Evolutionary conservation across 2,797 vertebrate species (phyloP).

Genomic region (Chaetodon trifasciatus): DNA sequence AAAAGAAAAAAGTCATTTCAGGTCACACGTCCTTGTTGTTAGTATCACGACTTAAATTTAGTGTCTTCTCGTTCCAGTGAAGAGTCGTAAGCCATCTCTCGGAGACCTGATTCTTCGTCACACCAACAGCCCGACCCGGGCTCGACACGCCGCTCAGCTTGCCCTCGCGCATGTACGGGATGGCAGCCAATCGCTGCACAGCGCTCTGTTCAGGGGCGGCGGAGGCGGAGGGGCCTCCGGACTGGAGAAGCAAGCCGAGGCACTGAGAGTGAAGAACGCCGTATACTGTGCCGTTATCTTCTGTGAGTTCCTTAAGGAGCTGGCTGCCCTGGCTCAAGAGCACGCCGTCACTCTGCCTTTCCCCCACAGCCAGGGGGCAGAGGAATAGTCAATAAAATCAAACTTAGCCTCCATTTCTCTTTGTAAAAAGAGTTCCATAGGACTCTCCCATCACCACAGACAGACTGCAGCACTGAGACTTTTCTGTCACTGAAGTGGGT

Average conservation of each 20-base stretch:
- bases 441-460: conserved; percentile 36
- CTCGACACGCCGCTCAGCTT: conserved; percentile 90
- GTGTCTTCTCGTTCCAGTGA: conserved; percentile 81
- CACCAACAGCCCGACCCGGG: conserved; percentile 94
- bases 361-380: conserved; percentile 84
- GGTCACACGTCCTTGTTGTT: no score
- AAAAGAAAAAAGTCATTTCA: no score
- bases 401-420: conserved; percentile 16
- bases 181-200: conserved; percentile 88
- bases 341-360: conserved; percentile 94
- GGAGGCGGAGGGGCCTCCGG: conserved; percentile 60
- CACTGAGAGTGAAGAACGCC: conserved; percentile 94
- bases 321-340: conserved; percentile 95
- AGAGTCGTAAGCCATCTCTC: conserved; percentile 94
- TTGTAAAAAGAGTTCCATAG: conserved; percentile 11
- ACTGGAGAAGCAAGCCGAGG: conserved; percentile 92
- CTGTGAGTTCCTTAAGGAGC: conserved; percentile 96
- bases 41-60: no score
- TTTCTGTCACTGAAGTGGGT: conserved; percentile 26
- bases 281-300: conserved; percentile 97
- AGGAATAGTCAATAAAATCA: conserved; percentile 80
- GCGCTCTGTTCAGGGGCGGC: conserved; percentile 84
- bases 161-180: conserved; percentile 92
- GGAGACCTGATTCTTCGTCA: conserved; percentile 95
- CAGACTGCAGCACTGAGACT: conserved; percentile 56